Percentiles rank a stretch among this genome's conserved stretches.
phyloP scores from a whole-genome alignment of 2,113 vertebrate genomes.

The Dromas ardeola region DNA sequence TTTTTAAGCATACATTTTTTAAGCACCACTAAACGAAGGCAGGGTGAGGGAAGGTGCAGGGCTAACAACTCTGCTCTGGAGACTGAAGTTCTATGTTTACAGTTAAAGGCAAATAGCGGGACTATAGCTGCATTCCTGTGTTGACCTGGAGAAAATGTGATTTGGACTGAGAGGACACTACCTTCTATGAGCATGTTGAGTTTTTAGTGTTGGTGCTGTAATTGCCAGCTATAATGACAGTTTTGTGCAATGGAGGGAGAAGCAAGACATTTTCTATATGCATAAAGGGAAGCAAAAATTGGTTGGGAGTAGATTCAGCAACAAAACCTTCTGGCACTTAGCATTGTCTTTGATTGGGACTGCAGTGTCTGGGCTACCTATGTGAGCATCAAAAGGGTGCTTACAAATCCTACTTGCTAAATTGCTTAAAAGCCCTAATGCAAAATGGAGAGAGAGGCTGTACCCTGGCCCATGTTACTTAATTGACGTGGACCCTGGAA shows the following conservation, averaged over 20 bases:
- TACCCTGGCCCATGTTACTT: background rate
- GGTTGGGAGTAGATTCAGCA: background rate
- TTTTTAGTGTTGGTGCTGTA: background rate
- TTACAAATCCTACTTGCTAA: background rate
- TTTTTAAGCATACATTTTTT: slow-evolving; percentile 55
- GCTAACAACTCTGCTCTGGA: background rate
- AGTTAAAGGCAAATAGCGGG: background rate
- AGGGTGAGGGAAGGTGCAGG: background rate
- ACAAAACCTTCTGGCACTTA: background rate
- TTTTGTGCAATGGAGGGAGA: background rate
- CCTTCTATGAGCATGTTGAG: background rate
- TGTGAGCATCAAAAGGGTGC: background rate
- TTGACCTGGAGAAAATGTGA: background rate
- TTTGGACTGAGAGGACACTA: background rate
- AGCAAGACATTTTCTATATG: background rate
- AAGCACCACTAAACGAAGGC: background rate
- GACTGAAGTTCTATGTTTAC: background rate
- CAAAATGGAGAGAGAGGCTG: background rate
- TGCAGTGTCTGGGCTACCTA: background rate
- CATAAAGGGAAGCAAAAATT: background rate
- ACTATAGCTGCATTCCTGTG: background rate
- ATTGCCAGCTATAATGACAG: background rate
- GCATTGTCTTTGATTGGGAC: background rate
- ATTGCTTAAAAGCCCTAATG: background rate
- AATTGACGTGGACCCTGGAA: background rate